These are phyloP conservation scores for Zosterops hypoxanthus DNA, from an alignment of 2,113 vertebrate genomes.

Conservation along the genomic window DNA sequence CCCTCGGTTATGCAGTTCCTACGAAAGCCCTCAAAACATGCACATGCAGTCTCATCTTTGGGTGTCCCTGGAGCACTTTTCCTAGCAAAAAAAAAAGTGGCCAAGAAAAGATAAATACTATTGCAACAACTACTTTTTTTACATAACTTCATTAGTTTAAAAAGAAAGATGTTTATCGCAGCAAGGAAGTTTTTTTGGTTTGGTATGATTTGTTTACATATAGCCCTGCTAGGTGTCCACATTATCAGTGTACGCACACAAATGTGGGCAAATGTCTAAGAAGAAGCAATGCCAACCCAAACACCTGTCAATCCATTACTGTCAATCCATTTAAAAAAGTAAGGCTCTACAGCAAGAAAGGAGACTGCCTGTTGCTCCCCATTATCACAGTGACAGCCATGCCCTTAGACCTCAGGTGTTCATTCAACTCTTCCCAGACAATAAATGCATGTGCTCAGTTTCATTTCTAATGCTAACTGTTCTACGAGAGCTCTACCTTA, in stretches of 20 bases:
- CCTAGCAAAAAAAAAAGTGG: not conserved
- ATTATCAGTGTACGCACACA: not conserved
- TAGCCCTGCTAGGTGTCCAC: not conserved
- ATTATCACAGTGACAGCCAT: not conserved
- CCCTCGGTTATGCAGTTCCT: not conserved
- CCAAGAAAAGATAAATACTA: not conserved
- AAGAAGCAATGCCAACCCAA: not conserved
- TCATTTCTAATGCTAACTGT: not conserved
- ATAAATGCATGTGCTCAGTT: not conserved
- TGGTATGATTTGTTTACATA: not conserved
- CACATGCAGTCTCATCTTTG: not conserved
- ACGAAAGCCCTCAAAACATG: not conserved
- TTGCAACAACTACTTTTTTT: not conserved
- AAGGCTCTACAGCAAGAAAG: not conserved
- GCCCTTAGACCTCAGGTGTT: not conserved
- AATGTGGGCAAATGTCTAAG: not conserved
- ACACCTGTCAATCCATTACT: not conserved
- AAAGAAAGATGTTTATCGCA: not conserved
- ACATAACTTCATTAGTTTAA: not conserved
- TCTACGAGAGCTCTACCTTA: not conserved
- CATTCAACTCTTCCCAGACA: not conserved
- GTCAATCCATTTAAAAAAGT: too few relatives aligned
- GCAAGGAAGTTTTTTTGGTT: not conserved
- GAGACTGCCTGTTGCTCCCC: not conserved
- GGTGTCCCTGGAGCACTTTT: not conserved